Evolutionary conservation across 1,140 invertebrate species (phyloP), one percentile per base, ranked within the genome.

Genomic region (Calliphora vicina): DNA sequence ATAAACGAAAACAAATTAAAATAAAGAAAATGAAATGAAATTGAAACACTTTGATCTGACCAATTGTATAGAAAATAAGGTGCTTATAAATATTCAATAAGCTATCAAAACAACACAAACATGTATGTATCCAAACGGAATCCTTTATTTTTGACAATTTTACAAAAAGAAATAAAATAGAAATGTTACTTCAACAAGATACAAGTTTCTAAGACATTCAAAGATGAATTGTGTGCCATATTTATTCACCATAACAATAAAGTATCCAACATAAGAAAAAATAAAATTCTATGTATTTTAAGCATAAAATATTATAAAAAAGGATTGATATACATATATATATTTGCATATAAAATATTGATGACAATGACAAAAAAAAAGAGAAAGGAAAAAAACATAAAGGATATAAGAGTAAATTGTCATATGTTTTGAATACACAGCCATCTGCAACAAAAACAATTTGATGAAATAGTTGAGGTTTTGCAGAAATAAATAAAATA

Each of bases 91-190:
- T 67, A 67, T 67, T 67, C 61, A 67, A 67, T 67, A 67, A 67
- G n/a, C 61, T 67, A 67, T 67, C 20, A 67, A 67, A 67, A 67
- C 50, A 57, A 57, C 20, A 67, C 6, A 67, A 23, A 23, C 4
- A 67, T 23, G 20, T 1, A 67, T n/a, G n/a, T n/a, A n/a, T n/a
- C n/a, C n/a, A 23, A 67, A n/a, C 15, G 23, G n/a, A 67, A 67
- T 67, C 61, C 61, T 67, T 67, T 67, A 67, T 67, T 67, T 67
- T 67, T 67, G 61, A 67, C 61, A 67, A 67, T 67, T n/a, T 67
- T 20, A 20, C n/a, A 67, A 67, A n/a, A 23, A 6, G 17, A 61
- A 23, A 67, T 67, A 17, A 23, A 23, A 23, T n/a, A 67, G n/a
- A 67, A 20, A 67, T 67, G 20, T 17, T 67, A 67, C 50, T 35